phyloP scores from a whole-genome alignment of 2,888 invertebrate genomes.

The Opisthograptis luteolata region DNA sequence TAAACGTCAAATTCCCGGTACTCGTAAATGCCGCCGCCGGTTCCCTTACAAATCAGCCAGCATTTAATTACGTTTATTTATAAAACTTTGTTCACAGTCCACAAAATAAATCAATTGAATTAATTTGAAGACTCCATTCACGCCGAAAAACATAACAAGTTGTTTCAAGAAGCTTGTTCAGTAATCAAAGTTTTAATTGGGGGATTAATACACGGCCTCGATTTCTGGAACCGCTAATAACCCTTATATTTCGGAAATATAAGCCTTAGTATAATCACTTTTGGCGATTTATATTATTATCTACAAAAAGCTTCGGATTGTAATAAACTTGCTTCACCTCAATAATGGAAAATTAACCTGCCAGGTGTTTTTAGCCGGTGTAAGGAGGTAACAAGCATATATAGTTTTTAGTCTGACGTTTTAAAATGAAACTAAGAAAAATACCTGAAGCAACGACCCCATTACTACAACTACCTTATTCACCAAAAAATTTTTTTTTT shows the following conservation, averaged over 20 bases:
- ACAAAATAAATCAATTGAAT: slow-evolving; percentile 15
- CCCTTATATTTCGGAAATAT: slow-evolving; percentile 12
- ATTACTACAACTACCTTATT: too few relatives aligned
- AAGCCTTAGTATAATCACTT: background rate
- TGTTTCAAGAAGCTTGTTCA: slow-evolving; percentile 52
- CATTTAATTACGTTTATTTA: slow-evolving; percentile 4
- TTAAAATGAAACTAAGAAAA: too few relatives aligned
- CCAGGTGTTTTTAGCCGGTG: too few relatives aligned
- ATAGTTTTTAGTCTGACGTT: too few relatives aligned
- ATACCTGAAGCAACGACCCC: too few relatives aligned
- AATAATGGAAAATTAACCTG: too few relatives aligned
- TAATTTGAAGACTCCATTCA: slow-evolving; percentile 13
- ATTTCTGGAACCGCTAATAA: slow-evolving; percentile 38
- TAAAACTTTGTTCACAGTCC: slow-evolving; percentile 5
- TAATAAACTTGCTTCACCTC: too few relatives aligned
- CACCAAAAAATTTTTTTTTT: too few relatives aligned
- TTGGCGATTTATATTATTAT: background rate
- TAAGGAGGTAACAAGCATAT: too few relatives aligned
- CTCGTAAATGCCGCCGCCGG: too few relatives aligned
- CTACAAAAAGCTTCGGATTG: background rate
- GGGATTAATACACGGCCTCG: slow-evolving; percentile 57
- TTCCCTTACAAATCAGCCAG: too few relatives aligned
- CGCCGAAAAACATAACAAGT: slow-evolving; percentile 45
- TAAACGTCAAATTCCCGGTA: too few relatives aligned
- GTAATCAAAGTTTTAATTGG: slow-evolving; percentile 61